Conservation (phyloP, 2,888 invertebrate genomes). For the Spilarctia lutea region DNA sequence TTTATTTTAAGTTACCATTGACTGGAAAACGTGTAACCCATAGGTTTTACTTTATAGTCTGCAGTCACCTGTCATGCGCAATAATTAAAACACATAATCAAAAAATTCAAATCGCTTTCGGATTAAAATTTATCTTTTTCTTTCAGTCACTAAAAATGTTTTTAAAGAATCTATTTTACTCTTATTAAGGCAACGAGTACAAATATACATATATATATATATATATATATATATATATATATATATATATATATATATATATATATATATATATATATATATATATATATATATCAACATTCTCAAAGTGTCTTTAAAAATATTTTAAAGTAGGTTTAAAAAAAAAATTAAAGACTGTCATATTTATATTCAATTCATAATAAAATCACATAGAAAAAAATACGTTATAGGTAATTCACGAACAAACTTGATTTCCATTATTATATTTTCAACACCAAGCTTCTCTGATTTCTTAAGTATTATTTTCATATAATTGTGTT, state of each 20-base stretch:
- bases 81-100: neutral
- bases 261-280: no score
- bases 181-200: neutral
- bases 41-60: neutral
- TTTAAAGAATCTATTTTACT: neutral
- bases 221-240: no score
- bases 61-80: neutral
- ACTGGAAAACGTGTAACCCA: neutral
- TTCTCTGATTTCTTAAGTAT: neutral
- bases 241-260: no score
- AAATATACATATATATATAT: no score
- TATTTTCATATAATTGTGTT: neutral
- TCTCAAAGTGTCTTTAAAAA: neutral
- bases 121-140: neutral
- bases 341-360: neutral
- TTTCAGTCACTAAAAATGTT: neutral
- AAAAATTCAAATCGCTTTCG: neutral
- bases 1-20: neutral
- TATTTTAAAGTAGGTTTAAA: neutral
- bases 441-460: neutral
- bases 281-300: neutral
- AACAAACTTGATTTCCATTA: neutral
- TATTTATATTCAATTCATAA: neutral
- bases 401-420: neutral
- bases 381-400: neutral